Percentiles rank a stretch among this genome's conserved stretches.
These are phyloP conservation scores for Melanotaenia duboulayi DNA, from an alignment of 2,113 vertebrate species.

Conservation along the genomic window DNA sequence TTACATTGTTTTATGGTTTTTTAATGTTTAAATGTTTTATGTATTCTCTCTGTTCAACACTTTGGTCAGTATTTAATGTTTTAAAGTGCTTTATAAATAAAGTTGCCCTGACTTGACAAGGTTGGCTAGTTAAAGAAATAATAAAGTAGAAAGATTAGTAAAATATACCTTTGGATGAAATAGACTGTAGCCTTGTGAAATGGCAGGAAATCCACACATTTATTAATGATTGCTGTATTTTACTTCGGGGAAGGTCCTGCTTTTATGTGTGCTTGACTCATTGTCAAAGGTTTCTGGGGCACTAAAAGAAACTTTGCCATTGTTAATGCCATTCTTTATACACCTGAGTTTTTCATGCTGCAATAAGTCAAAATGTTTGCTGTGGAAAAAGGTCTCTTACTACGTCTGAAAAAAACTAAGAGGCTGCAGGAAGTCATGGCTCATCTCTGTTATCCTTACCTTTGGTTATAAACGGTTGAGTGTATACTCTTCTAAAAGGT, in stretches of 20 bases:
- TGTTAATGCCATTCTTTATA: background rate
- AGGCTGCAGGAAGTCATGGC: background rate
- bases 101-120: too few relatives aligned
- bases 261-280: background rate
- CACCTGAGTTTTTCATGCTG: background rate
- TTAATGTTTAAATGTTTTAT: too few relatives aligned
- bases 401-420: too few relatives aligned
- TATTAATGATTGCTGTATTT: background rate
- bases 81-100: too few relatives aligned
- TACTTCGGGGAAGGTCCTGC: background rate
- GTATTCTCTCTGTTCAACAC: too few relatives aligned
- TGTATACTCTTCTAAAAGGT: background rate
- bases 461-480: background rate
- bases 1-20: too few relatives aligned
- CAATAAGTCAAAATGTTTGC: background rate
- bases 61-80: too few relatives aligned
- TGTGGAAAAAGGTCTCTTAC: background rate
- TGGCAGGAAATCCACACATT: background rate
- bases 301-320: background rate
- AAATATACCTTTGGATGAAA: too few relatives aligned
- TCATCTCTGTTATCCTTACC: background rate
- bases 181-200: too few relatives aligned
- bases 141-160: too few relatives aligned
- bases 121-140: too few relatives aligned
- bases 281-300: background rate